A percentile compares a stretch with the other conserved stretches of the same genome.
These are phyloP conservation scores for Prorops nasuta DNA, from an alignment of 1,140 invertebrate species.

Conservation along the genomic window DNA sequence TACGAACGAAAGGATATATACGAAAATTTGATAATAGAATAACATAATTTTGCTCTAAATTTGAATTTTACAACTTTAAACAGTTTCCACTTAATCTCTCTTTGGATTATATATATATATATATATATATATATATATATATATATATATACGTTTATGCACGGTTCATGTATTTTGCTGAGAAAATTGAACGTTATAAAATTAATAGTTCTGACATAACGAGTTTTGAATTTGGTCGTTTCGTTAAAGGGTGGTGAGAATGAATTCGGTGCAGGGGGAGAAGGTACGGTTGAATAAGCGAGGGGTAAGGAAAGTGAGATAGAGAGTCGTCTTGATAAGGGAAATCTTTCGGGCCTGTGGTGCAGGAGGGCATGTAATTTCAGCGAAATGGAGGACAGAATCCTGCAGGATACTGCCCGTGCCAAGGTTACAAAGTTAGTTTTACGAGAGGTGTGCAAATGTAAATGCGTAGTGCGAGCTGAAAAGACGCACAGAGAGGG, in stretches of 20 bases:
- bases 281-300: neutral
- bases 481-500: constrained; percentile 10
- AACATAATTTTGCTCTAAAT: too few species aligned
- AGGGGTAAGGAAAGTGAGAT: neutral
- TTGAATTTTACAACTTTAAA: too few species aligned
- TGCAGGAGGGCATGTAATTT: constrained; percentile 33
- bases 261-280: constrained; percentile 9
- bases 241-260: constrained; percentile 12
- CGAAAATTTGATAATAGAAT: too few species aligned
- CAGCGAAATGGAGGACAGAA: constrained; percentile 27
- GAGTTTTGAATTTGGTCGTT: constrained; percentile 11
- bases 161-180: too few species aligned
- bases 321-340: constrained; percentile 22
- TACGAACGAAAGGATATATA: too few species aligned
- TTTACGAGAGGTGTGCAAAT: constrained; percentile 46
- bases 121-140: too few species aligned
- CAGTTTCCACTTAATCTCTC: too few species aligned
- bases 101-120: too few species aligned
- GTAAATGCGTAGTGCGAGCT: constrained; percentile 34
- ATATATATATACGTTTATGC: too few species aligned
- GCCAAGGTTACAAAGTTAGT: constrained; percentile 44
- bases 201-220: constrained; percentile 20
- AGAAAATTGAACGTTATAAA: too few species aligned
- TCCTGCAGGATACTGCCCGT: constrained; percentile 27
- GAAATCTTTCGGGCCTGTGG: constrained; percentile 32